Conservation (phyloP, 2,113 vertebrate species). For the Indicator maculatus region DNA sequence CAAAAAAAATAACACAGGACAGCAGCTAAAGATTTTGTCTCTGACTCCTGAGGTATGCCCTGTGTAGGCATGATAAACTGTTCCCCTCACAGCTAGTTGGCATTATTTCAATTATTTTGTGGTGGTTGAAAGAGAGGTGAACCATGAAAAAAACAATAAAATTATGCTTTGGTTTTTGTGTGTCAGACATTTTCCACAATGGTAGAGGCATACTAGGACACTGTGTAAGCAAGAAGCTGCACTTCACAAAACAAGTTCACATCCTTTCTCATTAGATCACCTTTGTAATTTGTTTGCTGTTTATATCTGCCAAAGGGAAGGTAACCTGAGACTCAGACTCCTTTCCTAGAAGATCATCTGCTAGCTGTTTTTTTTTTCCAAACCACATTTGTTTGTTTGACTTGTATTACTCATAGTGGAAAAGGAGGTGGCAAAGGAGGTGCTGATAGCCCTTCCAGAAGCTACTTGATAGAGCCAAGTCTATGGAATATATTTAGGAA, state of each 20-base stretch:
- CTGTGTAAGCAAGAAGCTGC: background rate
- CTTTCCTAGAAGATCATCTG: background rate
- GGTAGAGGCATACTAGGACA: background rate
- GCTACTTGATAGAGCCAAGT: background rate
- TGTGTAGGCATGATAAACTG: background rate
- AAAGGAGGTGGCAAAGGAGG: background rate
- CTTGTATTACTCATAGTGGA: background rate
- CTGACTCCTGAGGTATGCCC: background rate
- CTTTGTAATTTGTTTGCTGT: background rate
- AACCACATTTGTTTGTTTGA: background rate
- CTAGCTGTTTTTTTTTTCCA: background rate
- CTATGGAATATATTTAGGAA: background rate
- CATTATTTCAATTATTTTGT: background rate
- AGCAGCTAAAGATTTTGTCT: background rate
- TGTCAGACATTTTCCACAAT: background rate
- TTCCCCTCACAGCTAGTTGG: background rate
- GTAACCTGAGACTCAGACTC: background rate
- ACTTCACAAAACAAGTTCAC: background rate
- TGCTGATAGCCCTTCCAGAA: background rate
- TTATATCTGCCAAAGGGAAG: background rate
- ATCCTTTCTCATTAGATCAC: background rate
- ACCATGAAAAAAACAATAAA: background rate
- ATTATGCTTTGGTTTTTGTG: background rate
- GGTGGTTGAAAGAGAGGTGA: background rate
- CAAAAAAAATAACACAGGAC: background rate